Evolutionary conservation across 2,888 invertebrate species (phyloP).

Genomic region (Dryococelus australis): DNA sequence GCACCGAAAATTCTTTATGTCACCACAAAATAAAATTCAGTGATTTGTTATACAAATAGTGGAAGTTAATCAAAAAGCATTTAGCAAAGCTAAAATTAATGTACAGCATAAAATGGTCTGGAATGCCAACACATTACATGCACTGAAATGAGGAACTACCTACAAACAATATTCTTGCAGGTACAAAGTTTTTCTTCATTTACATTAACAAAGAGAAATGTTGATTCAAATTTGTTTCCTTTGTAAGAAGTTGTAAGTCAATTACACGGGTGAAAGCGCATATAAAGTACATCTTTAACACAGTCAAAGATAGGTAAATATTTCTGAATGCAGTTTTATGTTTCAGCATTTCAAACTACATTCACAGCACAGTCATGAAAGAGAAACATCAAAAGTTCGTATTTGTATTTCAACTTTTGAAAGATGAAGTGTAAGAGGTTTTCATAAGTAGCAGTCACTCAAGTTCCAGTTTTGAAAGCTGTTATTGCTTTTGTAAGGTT

Average conservation of each 20-base stretch:
- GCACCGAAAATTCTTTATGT: too few species aligned
- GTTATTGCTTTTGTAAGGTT: not conserved
- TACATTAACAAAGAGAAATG: too few species aligned
- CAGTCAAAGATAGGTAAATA: not conserved
- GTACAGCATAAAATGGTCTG: too few species aligned
- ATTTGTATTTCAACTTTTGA: not conserved
- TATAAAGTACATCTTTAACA: not conserved
- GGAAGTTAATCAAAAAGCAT: too few species aligned
- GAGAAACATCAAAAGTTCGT: not conserved
- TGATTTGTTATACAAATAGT: too few species aligned
- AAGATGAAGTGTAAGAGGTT: not conserved
- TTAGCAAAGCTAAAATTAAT: too few species aligned
- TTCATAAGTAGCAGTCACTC: not conserved
- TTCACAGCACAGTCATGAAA: not conserved
- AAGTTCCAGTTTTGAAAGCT: not conserved
- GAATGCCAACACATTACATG: too few species aligned
- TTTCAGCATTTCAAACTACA: not conserved
- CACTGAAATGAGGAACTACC: not conserved
- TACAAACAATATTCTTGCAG: not conserved
- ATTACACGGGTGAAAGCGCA: slow-evolving; percentile 8
- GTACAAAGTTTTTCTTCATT: too few species aligned
- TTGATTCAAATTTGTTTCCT: not conserved
- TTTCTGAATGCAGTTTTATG: not conserved
- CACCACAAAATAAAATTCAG: too few species aligned
- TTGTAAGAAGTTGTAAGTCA: not conserved